Conservation (phyloP, 2,888 invertebrate genomes). For the Amiota mariae region DNA sequence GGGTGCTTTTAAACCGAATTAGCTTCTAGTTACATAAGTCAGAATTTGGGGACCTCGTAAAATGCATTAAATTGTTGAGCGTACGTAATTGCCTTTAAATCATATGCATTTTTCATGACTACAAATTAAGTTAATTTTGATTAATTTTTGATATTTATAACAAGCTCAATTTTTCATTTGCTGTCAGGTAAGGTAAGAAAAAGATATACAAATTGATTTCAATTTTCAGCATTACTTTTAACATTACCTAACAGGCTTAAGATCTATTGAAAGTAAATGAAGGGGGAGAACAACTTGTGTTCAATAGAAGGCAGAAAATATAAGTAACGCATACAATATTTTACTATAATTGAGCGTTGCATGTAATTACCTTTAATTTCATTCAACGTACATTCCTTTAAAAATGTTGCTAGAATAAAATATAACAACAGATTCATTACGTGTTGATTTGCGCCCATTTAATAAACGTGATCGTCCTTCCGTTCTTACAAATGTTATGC, state of each 20-base stretch:
- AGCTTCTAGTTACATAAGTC: conserved; percentile 51
- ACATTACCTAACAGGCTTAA: conserved; percentile 40
- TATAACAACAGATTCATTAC: conserved; percentile 62
- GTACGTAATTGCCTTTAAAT: neutral
- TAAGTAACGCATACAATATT: conserved; percentile 51
- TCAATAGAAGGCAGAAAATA: neutral
- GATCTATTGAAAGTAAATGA: conserved; percentile 26
- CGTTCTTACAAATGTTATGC: too few relatives aligned
- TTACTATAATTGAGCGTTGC: conserved; percentile 66
- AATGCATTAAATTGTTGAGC: neutral
- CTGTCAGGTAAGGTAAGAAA: neutral
- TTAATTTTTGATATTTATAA: conserved; percentile 48
- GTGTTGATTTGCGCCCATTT: conserved; percentile 22
- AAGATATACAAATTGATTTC: conserved; percentile 41
- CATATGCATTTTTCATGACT: conserved; percentile 60
- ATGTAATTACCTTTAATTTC: conserved; percentile 66
- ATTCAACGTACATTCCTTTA: neutral
- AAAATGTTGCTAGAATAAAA: conserved; percentile 31
- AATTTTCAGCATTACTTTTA: conserved; percentile 40
- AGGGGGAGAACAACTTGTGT: neutral
- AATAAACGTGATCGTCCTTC: too few relatives aligned
- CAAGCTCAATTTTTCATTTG: neutral
- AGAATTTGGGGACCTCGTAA: neutral
- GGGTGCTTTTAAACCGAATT: conserved; percentile 58
- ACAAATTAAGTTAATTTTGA: conserved; percentile 63